Percentiles rank a stretch among this genome's conserved stretches.
phyloP scores from a whole-genome alignment of 2,113 vertebrate species.

The Cisticola juncidis region DNA sequence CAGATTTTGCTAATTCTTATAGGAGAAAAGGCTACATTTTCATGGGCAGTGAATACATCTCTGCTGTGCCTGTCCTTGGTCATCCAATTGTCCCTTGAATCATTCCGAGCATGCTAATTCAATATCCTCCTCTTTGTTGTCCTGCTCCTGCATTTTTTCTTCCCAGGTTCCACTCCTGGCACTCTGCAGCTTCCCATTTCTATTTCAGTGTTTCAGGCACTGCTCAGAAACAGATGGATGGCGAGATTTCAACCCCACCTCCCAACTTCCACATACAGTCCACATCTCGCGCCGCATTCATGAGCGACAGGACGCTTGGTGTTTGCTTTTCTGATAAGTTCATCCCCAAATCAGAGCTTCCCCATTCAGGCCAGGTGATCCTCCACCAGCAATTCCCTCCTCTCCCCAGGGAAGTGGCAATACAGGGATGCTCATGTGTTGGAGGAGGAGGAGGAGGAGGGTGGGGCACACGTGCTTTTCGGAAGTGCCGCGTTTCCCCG shows the following conservation, averaged over 20 bases:
- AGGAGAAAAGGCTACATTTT: not conserved
- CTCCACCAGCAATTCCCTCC: not conserved
- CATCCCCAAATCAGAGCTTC: constrained; percentile 46
- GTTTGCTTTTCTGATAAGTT: constrained; percentile 19
- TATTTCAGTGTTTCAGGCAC: constrained; percentile 63
- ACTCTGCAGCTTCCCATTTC: constrained; percentile 62
- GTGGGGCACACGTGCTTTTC: not conserved
- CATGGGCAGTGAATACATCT: not conserved
- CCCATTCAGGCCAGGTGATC: not conserved
- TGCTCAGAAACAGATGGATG: constrained; percentile 71
- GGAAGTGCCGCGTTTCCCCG: not conserved
- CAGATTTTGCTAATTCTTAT: not conserved
- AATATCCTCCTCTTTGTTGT: constrained; percentile 39
- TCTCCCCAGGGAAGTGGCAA: not conserved
- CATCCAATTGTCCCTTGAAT: constrained; percentile 49
- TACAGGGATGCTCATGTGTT: not conserved
- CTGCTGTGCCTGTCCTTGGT: constrained; percentile 2
- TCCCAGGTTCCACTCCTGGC: constrained; percentile 60
- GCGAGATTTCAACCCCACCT: constrained; percentile 53
- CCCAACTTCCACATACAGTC: constrained; percentile 20
- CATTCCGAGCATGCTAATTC: constrained; percentile 52
- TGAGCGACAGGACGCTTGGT: not conserved
- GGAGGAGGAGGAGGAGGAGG: not conserved
- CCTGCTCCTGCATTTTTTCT: not conserved
- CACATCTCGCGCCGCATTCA: not conserved